Base-by-base conservation (phyloP, 2,888 invertebrate species). In the Hedychridium roseum region DNA sequence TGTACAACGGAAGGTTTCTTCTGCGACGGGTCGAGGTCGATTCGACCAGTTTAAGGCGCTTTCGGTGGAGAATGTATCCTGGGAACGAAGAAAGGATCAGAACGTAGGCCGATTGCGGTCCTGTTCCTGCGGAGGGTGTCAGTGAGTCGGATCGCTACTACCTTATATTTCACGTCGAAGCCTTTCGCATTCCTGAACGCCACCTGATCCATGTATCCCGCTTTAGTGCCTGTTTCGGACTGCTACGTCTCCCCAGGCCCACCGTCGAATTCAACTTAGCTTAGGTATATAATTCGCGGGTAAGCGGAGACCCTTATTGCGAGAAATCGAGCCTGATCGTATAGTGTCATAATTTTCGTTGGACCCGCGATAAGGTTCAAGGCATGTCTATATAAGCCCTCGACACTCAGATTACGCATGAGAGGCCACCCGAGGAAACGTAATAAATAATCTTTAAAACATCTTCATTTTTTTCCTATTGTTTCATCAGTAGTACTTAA, bases 101-200 rank as follows among this genome's bases (percentile, higher is more conserved):
- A 36, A 43, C 38, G 16, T 41, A 49, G 44, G 41, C 28, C 27
- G 46, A 27, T 17, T 26, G 21, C 27, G 27, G 32, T 40, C 39
- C 35, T 14, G 45, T 50, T n/a, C 50, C 46, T 39, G 41, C 37
- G 14, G 21, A 44, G 41, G 35, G 53, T 52, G 55, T 56, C 58
- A 43, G 45, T 45, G 51, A 40, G 51, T 57, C 54, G 56, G 54
- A 58, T 60, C 52, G 61, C 54, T 56, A 60, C 63, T 59, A 65
- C 56, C 50, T 59, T 57, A 55, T 60, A 53, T 57, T 46, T 58
- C 49, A 59, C 43, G 54, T 49, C 42, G 54, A 60, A 61, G 61
- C 54, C 57, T 64, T 60, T 61, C 48, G 62, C 63, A 70, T 69
- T 68, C 69, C 64, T 64, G 60, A 60, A 60, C 57, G 64, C 64